Base-by-base conservation (phyloP, 2,113 vertebrate genomes). In the Motacilla tschutschensis region DNA sequence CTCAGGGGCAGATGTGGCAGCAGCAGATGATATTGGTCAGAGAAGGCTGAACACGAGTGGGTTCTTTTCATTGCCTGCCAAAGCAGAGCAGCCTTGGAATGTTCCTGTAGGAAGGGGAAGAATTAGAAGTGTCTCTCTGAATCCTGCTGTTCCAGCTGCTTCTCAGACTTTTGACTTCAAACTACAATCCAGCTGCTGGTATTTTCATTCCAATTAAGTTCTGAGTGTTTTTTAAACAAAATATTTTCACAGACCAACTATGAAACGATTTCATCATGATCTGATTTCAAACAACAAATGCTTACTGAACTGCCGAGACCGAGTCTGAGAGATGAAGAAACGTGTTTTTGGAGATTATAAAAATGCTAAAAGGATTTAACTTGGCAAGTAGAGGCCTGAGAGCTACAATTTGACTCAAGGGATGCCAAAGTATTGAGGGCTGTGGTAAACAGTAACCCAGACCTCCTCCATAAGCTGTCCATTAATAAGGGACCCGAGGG, bases 151-250 rank as follows among this genome's bases (percentile, higher is more conserved):
- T 86, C 78, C 92, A 94, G 92, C 94, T 94, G 88, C 82, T 84
- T 76, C 88, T 93, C 83, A 73, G 81, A 29, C 85, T 74, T 55
- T 14, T 1, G 36, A 58, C 74, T 93, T 88, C 79, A 84, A 88
- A 79, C 88, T 90, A 9, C 79, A 79, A 73, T 18, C 75, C 93
- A 94, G 90, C 93, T 95, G 94, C 85, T 91, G 91, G 29, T 89
- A 90, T 93, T 94, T 95, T 91, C 83, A 53, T 93, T 95, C 89
- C 93, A 90, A 92, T 95, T 94, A 92, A 80, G 85, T 80, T 91
- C 67, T 59, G 87, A 93, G 94, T 88, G 84, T 92, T 92, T 94
- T 93, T 94, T 67, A 94, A 93, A 91, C 90, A 94, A 95, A 91
- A 91, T 89, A 82, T 93, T 95, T 95, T 94, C 64, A 41, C 38